A percentile compares a stretch with the other conserved stretches of the same genome.
Conservation (phyloP, 2,797 vertebrate genomes). For the Xiphorhynchus erythropygius region DNA sequence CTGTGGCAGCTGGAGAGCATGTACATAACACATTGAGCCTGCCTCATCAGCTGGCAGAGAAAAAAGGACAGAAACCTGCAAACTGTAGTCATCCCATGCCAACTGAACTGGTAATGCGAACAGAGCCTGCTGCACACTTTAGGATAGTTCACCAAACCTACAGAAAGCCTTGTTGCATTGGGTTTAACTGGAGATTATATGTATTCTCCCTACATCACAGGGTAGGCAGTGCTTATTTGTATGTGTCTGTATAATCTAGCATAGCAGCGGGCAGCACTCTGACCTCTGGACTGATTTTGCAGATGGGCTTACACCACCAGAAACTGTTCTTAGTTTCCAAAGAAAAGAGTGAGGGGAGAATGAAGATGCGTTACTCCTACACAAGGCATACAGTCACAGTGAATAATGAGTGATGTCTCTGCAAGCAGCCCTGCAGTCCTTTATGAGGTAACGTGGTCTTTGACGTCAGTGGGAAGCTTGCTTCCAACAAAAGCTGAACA, state of each 20-base stretch:
- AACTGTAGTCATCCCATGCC: background rate
- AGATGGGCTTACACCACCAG: background rate
- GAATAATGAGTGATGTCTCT: background rate
- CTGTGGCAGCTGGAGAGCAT: background rate
- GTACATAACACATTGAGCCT: background rate
- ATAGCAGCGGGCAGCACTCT: background rate
- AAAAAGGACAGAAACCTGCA: background rate
- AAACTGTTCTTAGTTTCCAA: background rate
- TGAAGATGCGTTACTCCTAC: background rate
- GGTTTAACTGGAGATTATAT: background rate
- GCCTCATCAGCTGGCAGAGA: background rate
- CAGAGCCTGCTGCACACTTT: background rate
- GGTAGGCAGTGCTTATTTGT: background rate
- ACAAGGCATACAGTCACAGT: rapidly evolving
- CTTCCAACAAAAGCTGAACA: background rate
- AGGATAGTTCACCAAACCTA: background rate
- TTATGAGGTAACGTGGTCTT: background rate
- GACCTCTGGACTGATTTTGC: background rate
- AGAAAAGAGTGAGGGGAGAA: background rate
- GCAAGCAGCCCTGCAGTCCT: background rate
- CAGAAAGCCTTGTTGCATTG: background rate
- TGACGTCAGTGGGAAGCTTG: background rate
- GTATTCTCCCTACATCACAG: background rate
- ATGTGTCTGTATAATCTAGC: background rate
- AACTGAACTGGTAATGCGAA: background rate